Evolutionary conservation across 2,797 vertebrate genomes (phyloP), one percentile per base, ranked within the genome.

Genomic region (Setipinna tenuifilis): DNA sequence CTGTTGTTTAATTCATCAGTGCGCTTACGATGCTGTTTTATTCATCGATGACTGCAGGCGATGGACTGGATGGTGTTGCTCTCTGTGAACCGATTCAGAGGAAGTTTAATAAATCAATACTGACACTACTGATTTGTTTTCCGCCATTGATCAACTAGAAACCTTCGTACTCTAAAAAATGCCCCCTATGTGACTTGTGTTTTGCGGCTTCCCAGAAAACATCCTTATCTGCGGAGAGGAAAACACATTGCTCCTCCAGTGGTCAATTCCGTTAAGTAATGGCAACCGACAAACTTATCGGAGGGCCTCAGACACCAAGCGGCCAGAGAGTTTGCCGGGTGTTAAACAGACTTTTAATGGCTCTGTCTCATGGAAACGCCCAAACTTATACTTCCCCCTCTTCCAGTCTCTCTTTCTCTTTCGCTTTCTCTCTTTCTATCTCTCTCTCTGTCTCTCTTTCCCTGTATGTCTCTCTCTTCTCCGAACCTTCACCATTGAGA

Each of bases 1-100:
- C 28, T 75, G 68, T 75, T 31, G 65, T 68, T 68, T 68, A 28
- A 68, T 68, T 68, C 62, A 68, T 68, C 62, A 31, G 7, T 31
- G 62, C 31, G 25, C 62, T 31, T 9, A 16, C 68, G 6, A 16
- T 19, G 68, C 16, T 68, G 62, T 14, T 75, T 75, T 28, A 75
- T 35, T 75, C 28, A 35, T 75, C 68, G 28, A 28, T 75, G 28
- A 35, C 68, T 75, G 0, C 68, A 5, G 28, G 28, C 31, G 31
- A 71, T 2, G 25, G 50, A 10, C 50, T 54, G 14, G 50, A 3
- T 54, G 50, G 50, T 9, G 7, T 23, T 23, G 6, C 61, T 23
- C 19, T 6, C 6, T 23, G 19, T 75, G 14, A 41, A 75, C 65
- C 4, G 28, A 28, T 31, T 71, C 12, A 28, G 9, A 25, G 61